These are phyloP conservation scores for Channa argus DNA, from an alignment of 2,113 vertebrate species.

Conservation along the genomic window DNA sequence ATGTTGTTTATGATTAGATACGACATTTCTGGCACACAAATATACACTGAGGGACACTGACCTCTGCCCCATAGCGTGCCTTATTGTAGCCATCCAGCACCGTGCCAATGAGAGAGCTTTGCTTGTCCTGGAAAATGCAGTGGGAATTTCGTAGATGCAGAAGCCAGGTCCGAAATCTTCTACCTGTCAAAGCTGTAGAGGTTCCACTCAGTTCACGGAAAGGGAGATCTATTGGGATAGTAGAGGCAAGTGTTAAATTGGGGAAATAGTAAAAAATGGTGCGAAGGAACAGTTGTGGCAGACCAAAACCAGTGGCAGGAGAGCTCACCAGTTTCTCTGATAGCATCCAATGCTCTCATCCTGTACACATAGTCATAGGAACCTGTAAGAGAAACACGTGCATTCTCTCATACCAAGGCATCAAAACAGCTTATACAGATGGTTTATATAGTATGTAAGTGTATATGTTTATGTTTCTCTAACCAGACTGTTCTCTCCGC, in stretches of 20 bases:
- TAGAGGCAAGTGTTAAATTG: neutral
- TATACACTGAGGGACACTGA: constrained; percentile 54
- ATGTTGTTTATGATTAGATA: too few relatives aligned
- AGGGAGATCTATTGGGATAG: constrained; percentile 85
- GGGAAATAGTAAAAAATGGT: neutral
- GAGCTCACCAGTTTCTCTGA: constrained; percentile 88
- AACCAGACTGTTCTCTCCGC: constrained; percentile 78
- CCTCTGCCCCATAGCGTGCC: constrained; percentile 92
- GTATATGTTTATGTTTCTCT: constrained; percentile 31
- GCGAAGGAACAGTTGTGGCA: neutral
- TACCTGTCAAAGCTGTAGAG: constrained; percentile 88
- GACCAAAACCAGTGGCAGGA: neutral
- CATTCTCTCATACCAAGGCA: neutral
- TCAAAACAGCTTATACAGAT: neutral
- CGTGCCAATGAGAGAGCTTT: constrained; percentile 86
- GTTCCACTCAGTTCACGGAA: constrained; percentile 85
- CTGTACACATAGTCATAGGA: constrained; percentile 92
- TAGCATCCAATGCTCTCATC: constrained; percentile 94
- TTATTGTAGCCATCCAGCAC: constrained; percentile 92
- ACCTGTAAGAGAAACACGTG: constrained; percentile 75
- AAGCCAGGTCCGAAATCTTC: constrained; percentile 90
- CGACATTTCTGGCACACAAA: neutral
- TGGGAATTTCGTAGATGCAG: constrained; percentile 89
- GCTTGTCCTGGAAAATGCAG: constrained; percentile 83
- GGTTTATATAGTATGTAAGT: neutral